Evolutionary conservation across 2,888 invertebrate species (phyloP), one percentile per base, ranked within the genome.

Genomic region (Meteorus colon): DNA sequence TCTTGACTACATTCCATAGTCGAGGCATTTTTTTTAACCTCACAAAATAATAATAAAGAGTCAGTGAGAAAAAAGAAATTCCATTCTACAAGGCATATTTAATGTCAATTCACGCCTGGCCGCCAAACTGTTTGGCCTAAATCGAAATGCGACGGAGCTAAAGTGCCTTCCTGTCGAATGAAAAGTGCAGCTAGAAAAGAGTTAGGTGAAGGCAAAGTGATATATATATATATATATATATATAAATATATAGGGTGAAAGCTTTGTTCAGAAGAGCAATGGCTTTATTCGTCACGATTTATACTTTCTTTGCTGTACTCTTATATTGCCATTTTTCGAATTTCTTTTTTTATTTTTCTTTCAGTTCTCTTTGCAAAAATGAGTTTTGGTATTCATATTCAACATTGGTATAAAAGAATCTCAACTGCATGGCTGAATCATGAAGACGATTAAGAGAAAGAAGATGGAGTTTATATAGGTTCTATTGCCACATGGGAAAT

Each of bases 401-500:
- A 55, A 19, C 55, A 19, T 55, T 8, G n/a, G 45, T 14, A n/a
- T 51, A 55, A 48, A 62, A 71, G 74, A 79, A 82, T 85, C 85
- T 84, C 84, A 83, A 83, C 19, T n/a, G 81, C 74, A 78, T 45
- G 73, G 73, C 79, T 67, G 82, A 84, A 84, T 83, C 84, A 83
- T 83, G 80, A 77, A 73, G 78, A 74, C 84, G 86, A 86, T 85
- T 85, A 85, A 85, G 80, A 81, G 78, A 77, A 79, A 73, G 55
- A 78, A 55, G 45, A 59, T 68, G 55, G 78, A 59, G 59, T 62
- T 51, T 70, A 62, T 73, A 59, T 74, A 66, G 73, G 41, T 66
- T 75, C 73, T 62, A 74, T 74, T 68, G 82, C 85, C 88, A 84
- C 88, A 81, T 82, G 88, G 88, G 88, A 88, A 88, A 88, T 88